These are phyloP conservation scores for Clunio marinus DNA, from an alignment of 2,888 invertebrate species.

Conservation along the genomic window DNA sequence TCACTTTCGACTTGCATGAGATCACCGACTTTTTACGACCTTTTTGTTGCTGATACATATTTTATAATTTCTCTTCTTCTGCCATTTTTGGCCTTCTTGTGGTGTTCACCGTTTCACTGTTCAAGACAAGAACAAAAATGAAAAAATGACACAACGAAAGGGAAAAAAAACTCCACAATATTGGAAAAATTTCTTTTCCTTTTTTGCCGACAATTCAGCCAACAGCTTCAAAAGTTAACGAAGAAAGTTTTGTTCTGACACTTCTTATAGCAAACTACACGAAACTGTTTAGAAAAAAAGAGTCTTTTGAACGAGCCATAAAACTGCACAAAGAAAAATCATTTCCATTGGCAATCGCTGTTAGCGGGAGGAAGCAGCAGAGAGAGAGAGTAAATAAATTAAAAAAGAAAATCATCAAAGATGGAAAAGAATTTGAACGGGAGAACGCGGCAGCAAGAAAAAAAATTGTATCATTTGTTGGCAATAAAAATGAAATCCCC, in stretches of 20 bases:
- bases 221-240: too few species aligned
- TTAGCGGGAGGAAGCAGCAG: neutral
- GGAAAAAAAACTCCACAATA: neutral
- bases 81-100: neutral
- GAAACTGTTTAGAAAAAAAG: neutral
- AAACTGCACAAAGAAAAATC: too few species aligned
- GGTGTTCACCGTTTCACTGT: neutral
- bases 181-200: neutral
- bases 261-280: neutral
- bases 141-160: too few species aligned
- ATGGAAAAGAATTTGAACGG: too few species aligned
- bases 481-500: neutral
- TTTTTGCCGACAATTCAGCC: too few species aligned
- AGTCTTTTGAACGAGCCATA: neutral
- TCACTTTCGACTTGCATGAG: neutral
- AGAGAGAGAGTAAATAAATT: neutral
- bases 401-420: neutral
- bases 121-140: neutral
- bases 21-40: constrained; percentile 7
- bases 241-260: too few species aligned
- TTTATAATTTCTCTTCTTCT: neutral
- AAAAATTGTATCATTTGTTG: constrained; percentile 7
- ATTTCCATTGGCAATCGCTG: neutral
- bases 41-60: constrained; percentile 5
- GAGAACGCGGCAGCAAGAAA: neutral